Conservation (phyloP, 1,140 invertebrate species). For the Glossosoma conforme region DNA sequence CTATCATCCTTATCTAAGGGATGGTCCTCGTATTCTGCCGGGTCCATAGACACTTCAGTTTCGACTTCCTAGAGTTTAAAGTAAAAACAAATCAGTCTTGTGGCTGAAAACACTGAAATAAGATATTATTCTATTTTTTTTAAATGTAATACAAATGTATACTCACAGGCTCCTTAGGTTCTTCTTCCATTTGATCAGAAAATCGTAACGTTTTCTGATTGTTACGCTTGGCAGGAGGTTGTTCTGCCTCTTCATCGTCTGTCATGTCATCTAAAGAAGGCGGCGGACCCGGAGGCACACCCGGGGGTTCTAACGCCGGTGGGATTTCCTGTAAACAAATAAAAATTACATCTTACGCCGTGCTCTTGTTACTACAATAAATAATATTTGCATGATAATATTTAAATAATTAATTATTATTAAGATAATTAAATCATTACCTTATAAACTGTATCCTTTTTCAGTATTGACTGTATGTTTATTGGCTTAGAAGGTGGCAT, state of each 20-base stretch:
- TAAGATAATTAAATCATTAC: constrained; percentile 32
- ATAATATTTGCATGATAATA: constrained; percentile 1
- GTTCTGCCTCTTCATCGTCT: constrained; percentile 59
- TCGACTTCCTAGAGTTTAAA: constrained; percentile 2
- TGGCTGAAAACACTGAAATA: not conserved
- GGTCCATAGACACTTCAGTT: constrained; percentile 1
- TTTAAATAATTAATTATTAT: not conserved
- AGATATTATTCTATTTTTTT: not conserved
- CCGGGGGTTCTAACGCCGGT: constrained; percentile 64
- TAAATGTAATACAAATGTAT: not conserved
- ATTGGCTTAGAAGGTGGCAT: constrained; percentile 49
- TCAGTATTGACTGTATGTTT: constrained; percentile 68
- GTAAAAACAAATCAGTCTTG: not conserved
- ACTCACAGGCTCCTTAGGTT: constrained; percentile 3
- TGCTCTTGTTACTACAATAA: not conserved
- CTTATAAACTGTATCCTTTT: constrained; percentile 64
- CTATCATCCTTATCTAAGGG: constrained; percentile 20
- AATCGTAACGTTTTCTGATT: constrained; percentile 60
- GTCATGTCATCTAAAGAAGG: constrained; percentile 60
- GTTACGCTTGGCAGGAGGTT: constrained; percentile 38
- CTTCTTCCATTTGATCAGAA: constrained; percentile 54
- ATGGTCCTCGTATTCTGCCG: constrained; percentile 14
- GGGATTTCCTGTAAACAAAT: constrained; percentile 38
- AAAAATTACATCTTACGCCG: not conserved
- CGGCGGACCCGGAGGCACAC: constrained; percentile 81